Evolutionary conservation across 2,797 vertebrate genomes (phyloP), one percentile per base, ranked within the genome.

Genomic region (Falco concolor): DNA sequence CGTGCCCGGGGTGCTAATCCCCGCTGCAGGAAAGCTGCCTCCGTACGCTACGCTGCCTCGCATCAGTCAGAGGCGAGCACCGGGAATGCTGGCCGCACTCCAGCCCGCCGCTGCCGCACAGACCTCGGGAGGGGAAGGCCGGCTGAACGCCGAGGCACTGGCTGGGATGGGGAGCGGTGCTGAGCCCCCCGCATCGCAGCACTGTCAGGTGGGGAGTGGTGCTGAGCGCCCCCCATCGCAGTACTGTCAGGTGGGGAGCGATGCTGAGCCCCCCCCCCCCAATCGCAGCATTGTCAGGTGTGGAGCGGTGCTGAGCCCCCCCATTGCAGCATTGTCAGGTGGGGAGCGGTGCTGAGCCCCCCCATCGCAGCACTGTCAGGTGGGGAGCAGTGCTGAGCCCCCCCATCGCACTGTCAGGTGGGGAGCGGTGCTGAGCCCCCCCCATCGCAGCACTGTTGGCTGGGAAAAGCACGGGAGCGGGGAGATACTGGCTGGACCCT

Each of bases 1-100:
- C 95, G 96, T 96, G 96, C 90, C 87, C 40, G 14, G 82, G 82
- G 64, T 95, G 83, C 63, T 93, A 87, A 96, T 96, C 85, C 89
- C 85, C 67, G 56, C 86, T 38, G 92, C 87, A 76, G 93, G 91
- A 84, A 40, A 54, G 82, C 68, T 25, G 83, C 68, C 59, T 24
- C 50, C 22, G 13, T 27, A 44, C 42, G 42, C 24, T 3, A 42
- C 49, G 42, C 86, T 17, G 27, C 78, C 80, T 87, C 68, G 42
- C 86, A 88, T 44, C 82, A 13, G 49, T 65, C 23, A 1, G 70
- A 89, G 87, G 60, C 32, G 2, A 36, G 76, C 36, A 3, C 47
- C 6, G 9, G 64, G 36, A 72, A 36, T 7, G 60, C 87, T 93
- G 96, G 83, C 78, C 40, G 0, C 0, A 18, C 94, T 86, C 90